A percentile compares a stretch with the other conserved stretches of the same genome.
phyloP scores from a whole-genome alignment of 1,140 invertebrate genomes.

The Rhagoletis pomonella region DNA sequence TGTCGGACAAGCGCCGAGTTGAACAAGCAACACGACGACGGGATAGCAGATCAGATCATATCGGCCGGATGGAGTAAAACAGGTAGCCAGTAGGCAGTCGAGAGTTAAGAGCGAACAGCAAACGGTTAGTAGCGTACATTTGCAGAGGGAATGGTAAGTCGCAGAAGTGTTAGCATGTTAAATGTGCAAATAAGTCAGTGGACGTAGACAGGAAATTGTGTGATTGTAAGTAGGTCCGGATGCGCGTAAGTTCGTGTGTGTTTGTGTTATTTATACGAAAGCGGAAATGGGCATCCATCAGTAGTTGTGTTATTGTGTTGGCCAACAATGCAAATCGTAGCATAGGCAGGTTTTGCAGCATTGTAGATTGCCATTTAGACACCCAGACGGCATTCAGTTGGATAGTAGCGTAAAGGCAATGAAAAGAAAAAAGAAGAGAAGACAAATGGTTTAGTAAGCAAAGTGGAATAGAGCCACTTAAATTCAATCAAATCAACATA shows the following conservation, averaged over 20 bases:
- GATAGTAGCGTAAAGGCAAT: not conserved
- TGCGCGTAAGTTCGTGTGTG: conserved; percentile 7
- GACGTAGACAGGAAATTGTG: conserved; percentile 11
- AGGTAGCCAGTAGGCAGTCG: conserved; percentile 1
- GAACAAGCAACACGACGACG: not conserved
- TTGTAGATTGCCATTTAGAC: conserved; percentile 14
- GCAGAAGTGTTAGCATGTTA: conserved; percentile 16
- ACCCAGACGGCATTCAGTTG: not conserved
- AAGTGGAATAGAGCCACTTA: conserved; percentile 34
- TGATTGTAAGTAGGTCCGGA: not conserved
- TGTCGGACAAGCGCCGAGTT: not conserved
- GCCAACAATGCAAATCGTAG: conserved; percentile 10
- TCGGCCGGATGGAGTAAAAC: not conserved
- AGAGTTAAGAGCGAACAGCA: not conserved
- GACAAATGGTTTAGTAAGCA: conserved; percentile 37
- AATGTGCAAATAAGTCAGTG: conserved; percentile 29
- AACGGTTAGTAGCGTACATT: not conserved
- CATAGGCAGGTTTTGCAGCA: not conserved
- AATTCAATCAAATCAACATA: conserved; percentile 43
- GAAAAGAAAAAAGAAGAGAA: not conserved
- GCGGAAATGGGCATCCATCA: conserved; percentile 22
- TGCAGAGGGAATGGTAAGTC: not conserved
- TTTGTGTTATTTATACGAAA: conserved; percentile 21
- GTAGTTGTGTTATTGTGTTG: not conserved
- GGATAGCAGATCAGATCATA: not conserved